Evolutionary conservation across 2,888 invertebrate species (phyloP).

Genomic region (Hydrotaea diabolus): DNA sequence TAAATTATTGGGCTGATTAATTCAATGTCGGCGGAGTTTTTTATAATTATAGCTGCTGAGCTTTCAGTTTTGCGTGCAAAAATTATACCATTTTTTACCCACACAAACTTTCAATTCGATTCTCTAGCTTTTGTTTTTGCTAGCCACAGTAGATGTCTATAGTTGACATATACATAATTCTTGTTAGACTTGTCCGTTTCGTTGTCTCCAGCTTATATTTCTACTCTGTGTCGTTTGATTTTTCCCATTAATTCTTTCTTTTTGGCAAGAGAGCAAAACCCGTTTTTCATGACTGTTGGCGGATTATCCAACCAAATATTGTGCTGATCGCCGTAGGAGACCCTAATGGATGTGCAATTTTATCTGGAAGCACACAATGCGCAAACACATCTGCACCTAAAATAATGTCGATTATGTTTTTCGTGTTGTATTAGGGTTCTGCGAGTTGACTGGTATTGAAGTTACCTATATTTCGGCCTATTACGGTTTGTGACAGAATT

Average conservation of each 20-base stretch:
- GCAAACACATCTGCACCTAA: too few relatives aligned
- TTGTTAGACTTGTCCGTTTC: not conserved
- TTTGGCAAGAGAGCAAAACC: not conserved
- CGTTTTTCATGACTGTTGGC: not conserved
- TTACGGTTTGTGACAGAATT: conserved; percentile 19
- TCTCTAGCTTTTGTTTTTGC: not conserved
- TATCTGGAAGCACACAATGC: too few relatives aligned
- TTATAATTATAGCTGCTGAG: too few relatives aligned
- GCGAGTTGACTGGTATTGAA: conserved; percentile 40
- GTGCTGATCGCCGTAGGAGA: conserved; percentile 32
- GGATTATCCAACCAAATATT: conserved; percentile 39
- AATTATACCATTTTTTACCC: too few relatives aligned
- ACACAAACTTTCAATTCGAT: too few relatives aligned
- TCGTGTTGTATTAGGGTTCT: conserved; percentile 32
- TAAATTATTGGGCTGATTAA: too few relatives aligned
- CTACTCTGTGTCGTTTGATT: not conserved
- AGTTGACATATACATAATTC: not conserved
- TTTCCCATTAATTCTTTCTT: not conserved
- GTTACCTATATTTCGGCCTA: conserved; percentile 27
- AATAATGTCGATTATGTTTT: conserved; percentile 34
- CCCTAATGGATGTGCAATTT: conserved; percentile 22
- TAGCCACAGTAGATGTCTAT: too few relatives aligned
- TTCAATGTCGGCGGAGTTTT: too few relatives aligned
- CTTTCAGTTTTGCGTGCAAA: too few relatives aligned
- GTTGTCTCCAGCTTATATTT: not conserved